Evolutionary conservation across 2,113 vertebrate species (phyloP).

Genomic region (Neodon shergylaensis): DNA sequence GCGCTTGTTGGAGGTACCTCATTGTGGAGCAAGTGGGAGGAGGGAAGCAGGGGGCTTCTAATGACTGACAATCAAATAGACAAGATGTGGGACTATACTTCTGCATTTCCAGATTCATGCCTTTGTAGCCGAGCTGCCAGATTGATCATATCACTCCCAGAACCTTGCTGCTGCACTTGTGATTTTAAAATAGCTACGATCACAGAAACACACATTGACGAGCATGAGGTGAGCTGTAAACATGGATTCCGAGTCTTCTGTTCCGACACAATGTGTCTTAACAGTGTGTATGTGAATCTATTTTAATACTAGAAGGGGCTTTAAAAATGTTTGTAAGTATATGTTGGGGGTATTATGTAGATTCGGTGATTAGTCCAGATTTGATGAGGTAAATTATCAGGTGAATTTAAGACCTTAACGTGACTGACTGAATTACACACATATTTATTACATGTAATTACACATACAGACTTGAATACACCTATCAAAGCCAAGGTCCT

Average conservation of each 20-base stretch:
- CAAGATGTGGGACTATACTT: neutral
- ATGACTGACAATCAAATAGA: neutral
- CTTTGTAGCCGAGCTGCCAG: neutral
- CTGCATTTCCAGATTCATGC: neutral
- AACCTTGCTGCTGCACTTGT: neutral
- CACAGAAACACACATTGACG: slow-evolving; percentile 25
- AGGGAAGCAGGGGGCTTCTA: neutral
- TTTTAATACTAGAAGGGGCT: neutral
- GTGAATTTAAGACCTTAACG: neutral
- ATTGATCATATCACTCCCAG: neutral
- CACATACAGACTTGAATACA: neutral
- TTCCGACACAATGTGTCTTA: neutral
- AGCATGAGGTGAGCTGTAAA: slow-evolving; percentile 24
- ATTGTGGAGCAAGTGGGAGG: neutral
- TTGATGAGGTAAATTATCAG: neutral
- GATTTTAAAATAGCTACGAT: slow-evolving; percentile 46
- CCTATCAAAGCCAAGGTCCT: neutral
- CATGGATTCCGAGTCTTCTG: neutral
- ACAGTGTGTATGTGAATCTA: neutral
- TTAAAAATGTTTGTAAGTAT: neutral
- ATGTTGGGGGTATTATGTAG: neutral
- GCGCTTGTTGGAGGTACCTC: neutral
- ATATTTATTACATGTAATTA: neutral
- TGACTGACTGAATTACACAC: neutral
- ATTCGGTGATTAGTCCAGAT: neutral